phyloP scores from a whole-genome alignment of 2,888 invertebrate species.

The Horisme vitalbata region DNA sequence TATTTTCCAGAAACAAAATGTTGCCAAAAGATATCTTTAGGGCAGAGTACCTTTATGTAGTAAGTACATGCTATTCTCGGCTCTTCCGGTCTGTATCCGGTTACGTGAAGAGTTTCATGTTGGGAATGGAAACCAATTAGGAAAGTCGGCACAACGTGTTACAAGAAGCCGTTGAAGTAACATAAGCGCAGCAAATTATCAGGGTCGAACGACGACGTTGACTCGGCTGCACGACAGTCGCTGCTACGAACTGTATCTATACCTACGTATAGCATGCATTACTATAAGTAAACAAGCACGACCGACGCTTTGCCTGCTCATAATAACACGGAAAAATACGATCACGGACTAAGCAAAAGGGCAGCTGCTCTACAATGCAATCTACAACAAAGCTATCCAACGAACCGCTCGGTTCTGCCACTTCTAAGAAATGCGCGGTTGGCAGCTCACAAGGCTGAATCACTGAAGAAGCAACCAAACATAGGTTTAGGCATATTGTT shows the following conservation, averaged over 20 bases:
- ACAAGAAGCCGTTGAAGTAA: slow-evolving; percentile 82
- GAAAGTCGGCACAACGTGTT: slow-evolving; percentile 68
- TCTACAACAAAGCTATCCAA: slow-evolving; percentile 49
- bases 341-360: slow-evolving; percentile 60
- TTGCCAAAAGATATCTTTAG: too few species aligned
- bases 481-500: slow-evolving; percentile 37
- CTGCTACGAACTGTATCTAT: slow-evolving; percentile 60
- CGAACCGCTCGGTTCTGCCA: slow-evolving; percentile 43
- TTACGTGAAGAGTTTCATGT: too few species aligned
- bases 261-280: slow-evolving; percentile 49
- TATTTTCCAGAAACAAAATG: too few species aligned
- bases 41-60: too few species aligned
- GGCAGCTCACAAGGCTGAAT: slow-evolving; percentile 25
- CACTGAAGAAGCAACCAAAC: slow-evolving; percentile 22
- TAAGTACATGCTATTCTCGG: too few species aligned
- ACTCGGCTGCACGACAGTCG: slow-evolving; percentile 61
- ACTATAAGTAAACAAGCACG: slow-evolving; percentile 55
- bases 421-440: slow-evolving; percentile 51
- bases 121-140: slow-evolving; percentile 64
- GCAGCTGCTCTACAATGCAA: slow-evolving; percentile 51
- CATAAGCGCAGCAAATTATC: slow-evolving; percentile 81
- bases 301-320: slow-evolving; percentile 53
- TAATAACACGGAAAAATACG: slow-evolving; percentile 62
- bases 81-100: too few species aligned
- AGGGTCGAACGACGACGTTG: slow-evolving; percentile 74